These are phyloP conservation scores for Pitta sordida DNA, from an alignment of 2,113 vertebrate species.

Conservation along the genomic window DNA sequence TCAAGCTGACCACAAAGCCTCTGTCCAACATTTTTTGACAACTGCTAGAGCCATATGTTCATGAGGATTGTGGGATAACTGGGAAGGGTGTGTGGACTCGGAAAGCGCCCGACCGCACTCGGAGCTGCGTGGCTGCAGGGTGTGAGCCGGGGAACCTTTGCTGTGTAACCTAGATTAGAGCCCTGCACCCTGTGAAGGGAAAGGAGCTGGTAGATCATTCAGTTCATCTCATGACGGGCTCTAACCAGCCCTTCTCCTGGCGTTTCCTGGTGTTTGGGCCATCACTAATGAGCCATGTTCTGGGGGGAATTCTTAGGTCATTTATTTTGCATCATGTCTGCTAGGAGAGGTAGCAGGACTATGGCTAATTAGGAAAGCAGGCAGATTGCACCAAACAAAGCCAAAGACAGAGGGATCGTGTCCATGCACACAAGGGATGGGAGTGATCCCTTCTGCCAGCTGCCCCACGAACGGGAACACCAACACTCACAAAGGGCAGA, in stretches of 20 bases:
- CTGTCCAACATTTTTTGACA: conserved; percentile 39
- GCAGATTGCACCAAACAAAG: neutral
- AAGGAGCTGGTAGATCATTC: conserved; percentile 34
- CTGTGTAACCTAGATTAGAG: neutral
- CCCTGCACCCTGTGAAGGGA: neutral
- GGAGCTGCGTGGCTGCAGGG: neutral
- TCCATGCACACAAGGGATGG: fast-evolving
- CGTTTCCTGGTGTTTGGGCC: conserved; percentile 36
- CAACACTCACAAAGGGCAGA: neutral
- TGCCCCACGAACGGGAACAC: neutral
- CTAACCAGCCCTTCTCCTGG: neutral
- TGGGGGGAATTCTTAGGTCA: conserved; percentile 38
- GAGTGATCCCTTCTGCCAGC: neutral
- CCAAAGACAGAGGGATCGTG: neutral
- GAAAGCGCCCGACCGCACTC: fast-evolving
- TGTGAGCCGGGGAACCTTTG: neutral
- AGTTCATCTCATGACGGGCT: neutral
- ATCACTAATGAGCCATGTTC: conserved; percentile 47
- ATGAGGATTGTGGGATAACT: neutral
- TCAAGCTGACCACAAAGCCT: conserved; percentile 46
- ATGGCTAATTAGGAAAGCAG: conserved; percentile 45
- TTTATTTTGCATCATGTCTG: conserved; percentile 57
- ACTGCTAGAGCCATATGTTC: conserved; percentile 25
- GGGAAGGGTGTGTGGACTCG: neutral
- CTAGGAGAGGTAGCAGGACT: neutral